phyloP scores from a whole-genome alignment of 2,113 vertebrate genomes.

The Burhinus bistriatus region DNA sequence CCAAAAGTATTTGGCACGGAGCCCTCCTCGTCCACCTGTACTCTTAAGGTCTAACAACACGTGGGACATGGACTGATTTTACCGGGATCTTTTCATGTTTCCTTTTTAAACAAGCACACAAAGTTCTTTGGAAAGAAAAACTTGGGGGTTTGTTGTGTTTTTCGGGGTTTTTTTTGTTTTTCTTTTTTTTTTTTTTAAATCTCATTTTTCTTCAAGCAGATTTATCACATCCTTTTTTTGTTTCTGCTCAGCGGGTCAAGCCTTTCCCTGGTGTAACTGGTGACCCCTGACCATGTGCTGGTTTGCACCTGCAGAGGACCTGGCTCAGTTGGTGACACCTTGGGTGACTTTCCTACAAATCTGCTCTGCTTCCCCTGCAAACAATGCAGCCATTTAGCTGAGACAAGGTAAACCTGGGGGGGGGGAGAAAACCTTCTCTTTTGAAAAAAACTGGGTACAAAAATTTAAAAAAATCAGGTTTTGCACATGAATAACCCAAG shows the following conservation, averaged over 20 bases:
- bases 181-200: background rate
- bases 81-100: background rate
- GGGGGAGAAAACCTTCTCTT: background rate
- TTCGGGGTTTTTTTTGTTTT: background rate
- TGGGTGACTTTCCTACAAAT: background rate
- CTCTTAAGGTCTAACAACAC: conserved; percentile 75
- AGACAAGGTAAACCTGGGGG: background rate
- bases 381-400: background rate
- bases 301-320: background rate
- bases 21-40: conserved; percentile 93
- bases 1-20: conserved; percentile 92
- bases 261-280: background rate
- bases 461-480: background rate
- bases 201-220: background rate
- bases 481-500: background rate
- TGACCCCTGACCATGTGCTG: background rate
- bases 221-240: background rate
- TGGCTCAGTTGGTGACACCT: background rate
- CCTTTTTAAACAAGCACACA: background rate
- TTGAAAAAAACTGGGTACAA: background rate
- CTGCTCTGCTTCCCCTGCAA: background rate
- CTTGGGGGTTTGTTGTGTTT: too few species aligned
- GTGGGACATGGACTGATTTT: background rate
- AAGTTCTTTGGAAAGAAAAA: background rate
- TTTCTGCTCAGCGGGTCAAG: background rate